Base-by-base conservation (phyloP, 2,113 vertebrate species). In the Jaculus jaculus region DNA sequence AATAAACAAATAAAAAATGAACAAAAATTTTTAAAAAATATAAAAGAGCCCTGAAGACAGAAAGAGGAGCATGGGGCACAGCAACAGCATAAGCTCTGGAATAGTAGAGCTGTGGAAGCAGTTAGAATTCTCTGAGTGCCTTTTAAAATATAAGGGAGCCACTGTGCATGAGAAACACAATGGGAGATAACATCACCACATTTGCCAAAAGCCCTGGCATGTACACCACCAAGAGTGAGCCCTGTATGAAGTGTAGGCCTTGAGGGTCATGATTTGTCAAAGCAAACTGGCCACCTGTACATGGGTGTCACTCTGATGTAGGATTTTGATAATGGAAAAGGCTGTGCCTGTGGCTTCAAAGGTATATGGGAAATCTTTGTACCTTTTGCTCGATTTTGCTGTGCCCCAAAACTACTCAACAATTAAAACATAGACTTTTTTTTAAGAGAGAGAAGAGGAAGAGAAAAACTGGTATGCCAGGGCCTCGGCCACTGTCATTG, bases 61-160 rank as follows among this genome's bases (percentile, higher is more conserved):
- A 47, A 47, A 8, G 42, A 47, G 42, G 42, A 75, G 8, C 30
- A 68, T n/a, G 66, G 87, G 16, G 84, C 77, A 89, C 73, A 89
- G 66, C 34, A 84, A 74, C 51, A 34, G 6, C 4, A 34, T 10
- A 78, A 91, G 90, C 18, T 63, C 3, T 47, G 88, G 71, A 94
- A 90, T 18, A 71, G 26, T 87, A 95, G 94, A 87, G 42, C 58
- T 88, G 86, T 66, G 30, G n/a, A 20, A 89, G 51, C 34, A 91
- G 78, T 61, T 73, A 93, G 23, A 51, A 51, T 54, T 77, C 74
- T 68, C 78, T 90, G 21, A 30, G 13, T 78, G 63, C 51, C 4
- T 85, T 39, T 58, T 51, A 34, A 93, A 92, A 85, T n/a, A 92
- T 16, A 3, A 54, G 54, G 54, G 7, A 54, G 54, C 54, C 54